Conservation (phyloP, 2,888 invertebrate genomes). For the Drosophila mettleri region DNA sequence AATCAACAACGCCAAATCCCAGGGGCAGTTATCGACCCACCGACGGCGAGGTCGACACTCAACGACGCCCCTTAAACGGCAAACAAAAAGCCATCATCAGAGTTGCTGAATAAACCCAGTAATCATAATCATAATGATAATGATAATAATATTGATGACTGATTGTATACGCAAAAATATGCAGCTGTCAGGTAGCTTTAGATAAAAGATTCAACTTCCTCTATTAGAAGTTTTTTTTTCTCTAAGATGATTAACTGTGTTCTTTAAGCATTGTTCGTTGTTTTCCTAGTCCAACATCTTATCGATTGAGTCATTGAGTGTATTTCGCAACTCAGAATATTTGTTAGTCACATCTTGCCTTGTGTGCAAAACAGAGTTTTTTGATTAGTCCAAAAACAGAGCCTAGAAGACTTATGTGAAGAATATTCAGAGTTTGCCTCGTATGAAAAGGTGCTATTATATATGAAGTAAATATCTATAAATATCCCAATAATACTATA, state of each 20-base stretch:
- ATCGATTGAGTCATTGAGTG: constrained; percentile 13
- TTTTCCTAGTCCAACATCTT: background rate
- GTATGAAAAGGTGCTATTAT: no score
- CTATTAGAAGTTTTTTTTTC: background rate
- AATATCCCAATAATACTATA: background rate
- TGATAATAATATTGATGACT: constrained; percentile 8
- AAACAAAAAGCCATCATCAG: constrained; percentile 9
- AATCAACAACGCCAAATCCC: constrained; percentile 32
- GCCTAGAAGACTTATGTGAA: background rate
- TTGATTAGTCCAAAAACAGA: background rate
- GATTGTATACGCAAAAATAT: background rate
- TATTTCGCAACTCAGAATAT: constrained; percentile 8
- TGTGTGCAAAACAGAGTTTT: background rate
- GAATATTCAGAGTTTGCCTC: background rate
- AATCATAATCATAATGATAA: background rate
- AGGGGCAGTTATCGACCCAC: constrained; percentile 52
- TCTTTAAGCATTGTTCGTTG: background rate
- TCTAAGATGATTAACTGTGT: constrained; percentile 7
- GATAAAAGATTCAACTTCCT: constrained; percentile 8
- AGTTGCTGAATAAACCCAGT: constrained; percentile 8
- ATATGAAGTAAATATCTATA: no score
- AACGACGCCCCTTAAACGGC: constrained; percentile 35
- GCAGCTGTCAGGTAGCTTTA: constrained; percentile 3
- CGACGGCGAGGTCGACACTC: constrained; percentile 14
- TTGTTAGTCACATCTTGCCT: constrained; percentile 7